phyloP scores from a whole-genome alignment of 2,797 vertebrate genomes.

The Dromococcyx pavoninus region DNA sequence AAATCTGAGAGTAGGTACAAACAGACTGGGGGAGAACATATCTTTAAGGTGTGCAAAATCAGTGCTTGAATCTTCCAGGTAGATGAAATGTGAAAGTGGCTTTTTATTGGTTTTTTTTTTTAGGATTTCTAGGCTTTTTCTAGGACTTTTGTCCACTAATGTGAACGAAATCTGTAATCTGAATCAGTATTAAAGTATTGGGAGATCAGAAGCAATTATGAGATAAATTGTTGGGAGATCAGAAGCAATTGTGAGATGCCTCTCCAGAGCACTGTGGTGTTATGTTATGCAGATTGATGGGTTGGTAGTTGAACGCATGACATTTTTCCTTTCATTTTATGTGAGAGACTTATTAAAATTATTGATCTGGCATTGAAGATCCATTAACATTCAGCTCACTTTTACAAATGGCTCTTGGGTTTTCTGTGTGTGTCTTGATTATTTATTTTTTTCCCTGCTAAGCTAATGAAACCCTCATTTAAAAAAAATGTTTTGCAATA shows the following conservation, averaged over 20 bases:
- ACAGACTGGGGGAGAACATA: not conserved
- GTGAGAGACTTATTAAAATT: not conserved
- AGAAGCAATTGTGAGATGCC: not conserved
- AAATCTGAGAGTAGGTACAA: not conserved
- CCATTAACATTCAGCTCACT: not conserved
- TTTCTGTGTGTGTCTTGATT: not conserved
- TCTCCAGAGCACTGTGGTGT: not conserved
- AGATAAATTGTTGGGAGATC: not conserved
- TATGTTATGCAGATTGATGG: not conserved
- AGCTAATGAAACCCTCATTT: not conserved
- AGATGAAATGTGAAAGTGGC: not conserved
- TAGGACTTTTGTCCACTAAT: not conserved
- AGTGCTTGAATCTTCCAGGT: not conserved
- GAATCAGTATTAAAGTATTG: not conserved
- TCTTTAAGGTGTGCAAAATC: not conserved
- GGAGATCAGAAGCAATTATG: not conserved
- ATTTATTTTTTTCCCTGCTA: not conserved
- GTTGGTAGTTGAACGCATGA: not conserved
- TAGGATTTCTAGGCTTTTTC: not conserved
- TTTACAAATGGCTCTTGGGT: not conserved
- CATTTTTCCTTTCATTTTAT: not conserved
- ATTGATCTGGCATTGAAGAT: not conserved
- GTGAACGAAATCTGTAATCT: not conserved
- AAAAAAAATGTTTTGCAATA: not conserved
- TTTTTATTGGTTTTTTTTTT: not conserved